Base-by-base conservation (phyloP, 2,888 invertebrate species). In the Boloria euphrosyne region DNA sequence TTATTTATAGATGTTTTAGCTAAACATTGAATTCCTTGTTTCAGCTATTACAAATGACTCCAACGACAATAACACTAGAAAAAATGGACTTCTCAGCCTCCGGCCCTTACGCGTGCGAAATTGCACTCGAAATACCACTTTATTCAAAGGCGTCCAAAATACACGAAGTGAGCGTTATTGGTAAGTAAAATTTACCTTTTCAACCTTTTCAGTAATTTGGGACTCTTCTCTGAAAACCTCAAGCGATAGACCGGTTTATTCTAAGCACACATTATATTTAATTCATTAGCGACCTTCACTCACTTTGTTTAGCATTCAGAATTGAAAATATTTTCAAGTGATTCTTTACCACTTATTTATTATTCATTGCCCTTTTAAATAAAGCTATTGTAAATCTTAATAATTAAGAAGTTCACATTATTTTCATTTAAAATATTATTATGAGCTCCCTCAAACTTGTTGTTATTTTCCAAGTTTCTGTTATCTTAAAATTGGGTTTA, bases 41-140 rank as follows among this genome's bases (percentile, higher is more conserved):
- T 3, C 82, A 93, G 93, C 72, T 89, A 70, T 76, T 83, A 69
- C 83, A 84, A 73, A 73, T 90, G 69, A 81, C 86, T 27, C 87
- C 90, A 1, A 93, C 89, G 43, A 84, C 88, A 10, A 80, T 96
- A 76, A 94, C 94, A 71, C 87, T 97, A 76, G 95, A 95, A 76
- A 93, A 94, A 82, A 92, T 97, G 80, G 95, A 96, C 82, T 96
- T 96, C 86, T 93, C 95, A 65, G 96, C 96, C 53, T 94, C 96
- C 14, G 97, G 97, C 31, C 92, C 94, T 62, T 97, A 97, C 87
- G 95, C 94, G 67, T 97, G 97, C 82, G 95, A 96, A 81, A 96
- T 97, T 31, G 96, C 97, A 64, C 94, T 96, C 79, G 95, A 96
- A 80, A 95, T 96, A 58, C 96, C 97, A 70, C 95, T 97, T 78